Evolutionary conservation across 2,888 invertebrate genomes (phyloP).

Genomic region (Bimastos eiseni): DNA sequence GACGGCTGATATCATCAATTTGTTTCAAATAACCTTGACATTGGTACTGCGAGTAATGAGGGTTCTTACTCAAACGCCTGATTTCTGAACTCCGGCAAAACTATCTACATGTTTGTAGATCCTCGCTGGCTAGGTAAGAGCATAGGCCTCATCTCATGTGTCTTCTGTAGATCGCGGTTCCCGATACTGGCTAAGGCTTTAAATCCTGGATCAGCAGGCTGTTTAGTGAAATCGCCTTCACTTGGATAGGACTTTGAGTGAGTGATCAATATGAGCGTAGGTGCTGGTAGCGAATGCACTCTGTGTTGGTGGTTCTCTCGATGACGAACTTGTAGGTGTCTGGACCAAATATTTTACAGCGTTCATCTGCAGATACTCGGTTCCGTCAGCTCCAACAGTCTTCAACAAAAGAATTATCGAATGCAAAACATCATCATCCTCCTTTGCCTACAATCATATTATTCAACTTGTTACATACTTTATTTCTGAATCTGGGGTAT

Average conservation of each 20-base stretch:
- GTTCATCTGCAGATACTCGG: neutral
- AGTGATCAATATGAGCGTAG: neutral
- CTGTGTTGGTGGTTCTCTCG: neutral
- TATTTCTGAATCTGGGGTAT: neutral
- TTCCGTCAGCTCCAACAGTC: neutral
- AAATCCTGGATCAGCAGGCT: neutral
- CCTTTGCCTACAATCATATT: neutral
- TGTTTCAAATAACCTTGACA: neutral
- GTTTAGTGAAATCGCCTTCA: neutral
- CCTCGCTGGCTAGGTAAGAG: neutral
- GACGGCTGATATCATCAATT: neutral
- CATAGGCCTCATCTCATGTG: neutral
- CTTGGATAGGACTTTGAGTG: neutral
- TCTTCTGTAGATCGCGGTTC: neutral
- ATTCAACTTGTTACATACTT: no score
- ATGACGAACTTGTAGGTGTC: neutral
- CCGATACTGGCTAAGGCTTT: no score
- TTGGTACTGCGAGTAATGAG: neutral
- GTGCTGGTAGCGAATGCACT: neutral
- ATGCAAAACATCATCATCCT: neutral
- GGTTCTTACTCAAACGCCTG: neutral
- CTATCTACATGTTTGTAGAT: neutral
- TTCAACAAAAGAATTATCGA: neutral
- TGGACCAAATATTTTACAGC: neutral
- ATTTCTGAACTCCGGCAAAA: neutral